Conservation (phyloP, 2,888 invertebrate genomes). For the Netelia fuscicornis region DNA sequence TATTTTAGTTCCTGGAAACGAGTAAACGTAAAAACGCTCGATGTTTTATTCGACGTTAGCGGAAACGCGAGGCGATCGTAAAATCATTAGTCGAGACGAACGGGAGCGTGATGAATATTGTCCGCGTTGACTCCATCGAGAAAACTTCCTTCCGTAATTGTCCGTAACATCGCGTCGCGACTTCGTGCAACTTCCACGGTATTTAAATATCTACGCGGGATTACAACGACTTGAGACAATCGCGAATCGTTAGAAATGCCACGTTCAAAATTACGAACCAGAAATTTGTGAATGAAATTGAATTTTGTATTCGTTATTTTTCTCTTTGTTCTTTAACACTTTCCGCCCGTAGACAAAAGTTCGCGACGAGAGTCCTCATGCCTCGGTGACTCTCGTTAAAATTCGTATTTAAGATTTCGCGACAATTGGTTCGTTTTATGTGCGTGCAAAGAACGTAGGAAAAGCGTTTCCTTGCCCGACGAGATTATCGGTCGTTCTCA, state of each 20-base stretch:
- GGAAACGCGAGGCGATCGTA: conserved; percentile 33
- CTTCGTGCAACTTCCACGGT: conserved; percentile 4
- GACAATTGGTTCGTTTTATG: conserved; percentile 15
- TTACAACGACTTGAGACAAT: not conserved
- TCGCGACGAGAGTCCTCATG: not conserved
- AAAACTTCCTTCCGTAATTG: conserved; percentile 55
- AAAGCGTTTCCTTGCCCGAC: conserved; percentile 31
- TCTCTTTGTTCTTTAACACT: conserved; percentile 3
- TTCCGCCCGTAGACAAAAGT: not conserved
- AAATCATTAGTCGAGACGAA: conserved; percentile 26
- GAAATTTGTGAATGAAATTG: conserved; percentile 16
- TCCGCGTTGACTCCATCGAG: not conserved
- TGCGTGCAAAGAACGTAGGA: not conserved
- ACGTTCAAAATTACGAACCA: conserved; percentile 1
- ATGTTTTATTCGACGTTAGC: not conserved
- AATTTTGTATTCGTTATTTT: not conserved
- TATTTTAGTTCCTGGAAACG: not conserved
- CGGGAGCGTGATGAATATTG: not conserved
- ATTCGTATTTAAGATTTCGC: conserved; percentile 23
- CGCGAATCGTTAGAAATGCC: not conserved
- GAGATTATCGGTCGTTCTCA: conserved; percentile 30
- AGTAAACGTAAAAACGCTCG: not conserved
- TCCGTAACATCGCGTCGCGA: conserved; percentile 29
- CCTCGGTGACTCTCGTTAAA: conserved; percentile 15
- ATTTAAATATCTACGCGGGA: not conserved